Conservation (phyloP, 2,888 invertebrate species). For the Drosophila mercatorum region DNA sequence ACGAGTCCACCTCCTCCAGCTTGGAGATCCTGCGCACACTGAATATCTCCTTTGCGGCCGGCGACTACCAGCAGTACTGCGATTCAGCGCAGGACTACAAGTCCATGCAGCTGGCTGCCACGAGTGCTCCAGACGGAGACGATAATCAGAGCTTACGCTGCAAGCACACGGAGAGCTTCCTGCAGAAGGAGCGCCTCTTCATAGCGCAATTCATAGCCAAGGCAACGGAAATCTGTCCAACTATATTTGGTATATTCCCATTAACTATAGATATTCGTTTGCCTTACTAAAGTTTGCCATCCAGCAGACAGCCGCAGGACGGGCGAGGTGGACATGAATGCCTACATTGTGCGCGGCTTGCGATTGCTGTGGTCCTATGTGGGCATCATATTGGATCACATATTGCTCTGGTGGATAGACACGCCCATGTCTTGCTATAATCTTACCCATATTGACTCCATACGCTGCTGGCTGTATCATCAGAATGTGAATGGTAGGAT, state of each 20-base stretch:
- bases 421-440: conserved; percentile 88
- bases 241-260: conserved; percentile 72
- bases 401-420: conserved; percentile 93
- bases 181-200: conserved; percentile 77
- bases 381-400: conserved; percentile 91
- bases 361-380: conserved; percentile 91
- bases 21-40: conserved; percentile 83
- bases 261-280: neutral
- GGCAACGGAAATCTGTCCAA: conserved; percentile 78
- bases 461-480: conserved; percentile 79
- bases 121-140: conserved; percentile 4
- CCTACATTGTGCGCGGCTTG: conserved; percentile 80
- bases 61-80: conserved; percentile 72
- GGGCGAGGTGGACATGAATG: conserved; percentile 68
- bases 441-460: conserved; percentile 81
- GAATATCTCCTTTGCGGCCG: conserved; percentile 79
- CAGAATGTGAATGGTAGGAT: conserved; percentile 75
- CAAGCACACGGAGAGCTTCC: conserved; percentile 74
- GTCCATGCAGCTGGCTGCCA: conserved; percentile 39
- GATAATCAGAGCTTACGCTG: conserved; percentile 64
- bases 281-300: neutral
- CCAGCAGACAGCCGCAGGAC: conserved; percentile 53
- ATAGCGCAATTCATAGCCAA: conserved; percentile 79
- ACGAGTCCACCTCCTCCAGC: conserved; percentile 82
- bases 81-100: conserved; percentile 69